Evolutionary conservation across 1,140 invertebrate species (phyloP), one percentile per base, ranked within the genome.

Genomic region (Macrocentrus cingulum): DNA sequence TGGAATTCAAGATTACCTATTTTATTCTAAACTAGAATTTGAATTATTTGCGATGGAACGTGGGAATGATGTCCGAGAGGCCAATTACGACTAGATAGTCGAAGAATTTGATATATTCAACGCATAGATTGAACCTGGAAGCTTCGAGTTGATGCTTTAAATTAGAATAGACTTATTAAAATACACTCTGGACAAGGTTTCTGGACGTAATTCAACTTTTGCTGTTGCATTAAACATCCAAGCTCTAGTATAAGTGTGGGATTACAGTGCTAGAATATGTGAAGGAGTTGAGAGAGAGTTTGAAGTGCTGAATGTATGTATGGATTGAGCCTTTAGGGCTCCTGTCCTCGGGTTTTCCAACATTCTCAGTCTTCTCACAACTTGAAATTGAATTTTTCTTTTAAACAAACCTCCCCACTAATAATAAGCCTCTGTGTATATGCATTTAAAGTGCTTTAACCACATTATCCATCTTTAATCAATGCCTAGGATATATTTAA

Each of bases 151-250:
- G n/a, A n/a, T n/a, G n/a, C n/a, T 39, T 3, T 11, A 39, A 19
- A 9, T 44, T 8, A 7, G 41, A 19, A 44, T 2, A 19, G 37
- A 16, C 34, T 51, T 51, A 51, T 51, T 36, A 51, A 51, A 51
- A 51, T 51, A 18, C 49, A 18, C 15, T 51, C 13, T 9, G 23
- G 18, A 20, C 32, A 13, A 32, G 18, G 13, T 29, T 15, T 15
- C 7, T 49, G 23, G 23, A 32, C 32, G 46, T 19, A 29, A 15
- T 36, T 15, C 32, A 34, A 34, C 18, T 16, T 39, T 52, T n/a
- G 2, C 34, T 16, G 50, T 23, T 52, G 34, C 36, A 52, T 52
- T 39, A 52, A 52, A 52, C 34, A 52, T 52, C 39, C 50, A 52
- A 8, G 23, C 20, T 13, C 22, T 19, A 22, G 9, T 3, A 39